phyloP scores from a whole-genome alignment of 2,888 invertebrate genomes.

The Polia nebulosa region DNA sequence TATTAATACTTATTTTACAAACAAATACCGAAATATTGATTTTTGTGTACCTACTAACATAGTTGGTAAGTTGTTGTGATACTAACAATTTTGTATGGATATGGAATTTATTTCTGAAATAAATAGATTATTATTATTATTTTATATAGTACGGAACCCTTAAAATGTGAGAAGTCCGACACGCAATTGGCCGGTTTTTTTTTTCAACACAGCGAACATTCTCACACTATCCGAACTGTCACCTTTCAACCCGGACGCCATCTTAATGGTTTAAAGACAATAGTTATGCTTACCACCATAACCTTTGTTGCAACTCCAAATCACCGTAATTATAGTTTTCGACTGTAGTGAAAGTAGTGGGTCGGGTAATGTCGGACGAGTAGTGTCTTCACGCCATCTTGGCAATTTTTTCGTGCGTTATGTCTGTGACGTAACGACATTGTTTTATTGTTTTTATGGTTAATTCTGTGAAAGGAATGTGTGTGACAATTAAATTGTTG shows the following conservation, averaged over 20 bases:
- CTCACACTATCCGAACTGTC: constrained; percentile 56
- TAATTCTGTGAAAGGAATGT: constrained; percentile 28
- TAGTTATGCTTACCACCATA: constrained; percentile 32
- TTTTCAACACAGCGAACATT: constrained; percentile 33
- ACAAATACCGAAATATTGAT: too few relatives aligned
- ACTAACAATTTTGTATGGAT: too few relatives aligned
- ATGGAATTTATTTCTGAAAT: too few relatives aligned
- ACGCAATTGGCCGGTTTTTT: constrained; percentile 39
- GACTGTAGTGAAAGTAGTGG: constrained; percentile 76
- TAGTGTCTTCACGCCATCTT: constrained; percentile 40
- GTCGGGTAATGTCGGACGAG: constrained; percentile 48
- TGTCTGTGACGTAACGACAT: constrained; percentile 40
- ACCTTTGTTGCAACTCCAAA: constrained; percentile 41
- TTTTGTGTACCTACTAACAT: too few relatives aligned
- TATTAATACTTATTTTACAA: too few relatives aligned
- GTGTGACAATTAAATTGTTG: constrained; percentile 15
- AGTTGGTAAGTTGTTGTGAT: too few relatives aligned
- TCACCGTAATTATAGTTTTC: constrained; percentile 78
- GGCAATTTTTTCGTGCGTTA: constrained; percentile 38
- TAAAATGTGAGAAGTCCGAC: too few relatives aligned
- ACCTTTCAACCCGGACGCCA: constrained; percentile 64
- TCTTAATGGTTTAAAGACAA: constrained; percentile 52
- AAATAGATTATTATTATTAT: too few relatives aligned
- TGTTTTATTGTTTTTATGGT: constrained; percentile 35
- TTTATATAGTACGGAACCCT: too few relatives aligned